Evolutionary conservation across 2,888 invertebrate genomes (phyloP), one percentile per base, ranked within the genome.

Genomic region (Epicampocera succincta): DNA sequence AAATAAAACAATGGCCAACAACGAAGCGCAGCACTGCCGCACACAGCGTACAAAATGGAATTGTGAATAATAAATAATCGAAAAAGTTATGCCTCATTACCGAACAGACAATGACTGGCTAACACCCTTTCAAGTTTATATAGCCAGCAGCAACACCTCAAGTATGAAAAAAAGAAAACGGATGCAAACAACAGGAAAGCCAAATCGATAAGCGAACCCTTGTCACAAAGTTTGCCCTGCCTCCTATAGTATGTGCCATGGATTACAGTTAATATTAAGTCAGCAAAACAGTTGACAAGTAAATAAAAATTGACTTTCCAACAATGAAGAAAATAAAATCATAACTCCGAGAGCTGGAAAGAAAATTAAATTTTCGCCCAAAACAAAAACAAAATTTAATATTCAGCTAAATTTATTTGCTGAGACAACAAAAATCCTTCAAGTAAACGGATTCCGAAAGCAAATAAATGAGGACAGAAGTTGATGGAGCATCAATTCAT

Each of bases 1-100:
- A 19, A 29, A 46, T 29, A 15, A 65, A 71, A 68, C 46, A 46
- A 63, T 25, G 38, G 13, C 40, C 50, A 40, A 48, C 11, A 63
- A 54, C 29, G 12, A 54, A 48, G 9, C 5, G 3, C n/a, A 15
- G 8, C n/a, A 48, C 17, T 21, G 71, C 77, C 71, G 63, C 54
- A 77, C 58, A 65, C 54, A 74, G 63, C 61, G 68, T 73, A 79
- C 74, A 79, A 79, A 73, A 56, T 68, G 68, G 61, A 79, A 73
- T 73, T 73, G 73, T 61, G 61, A 79, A 73, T 61, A 73, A 79
- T 63, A 79, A 73, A 73, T 79, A 79, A 79, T 75, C 75, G 52
- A 46, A 75, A 75, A 80, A 75, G 80, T 33, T 33, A 33, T 9
- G 33, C 8, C 33, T 33, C 33, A 33, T 33, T 33, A 33, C 33